phyloP scores from a whole-genome alignment of 2,888 invertebrate genomes.

The Vanessa cardui region DNA sequence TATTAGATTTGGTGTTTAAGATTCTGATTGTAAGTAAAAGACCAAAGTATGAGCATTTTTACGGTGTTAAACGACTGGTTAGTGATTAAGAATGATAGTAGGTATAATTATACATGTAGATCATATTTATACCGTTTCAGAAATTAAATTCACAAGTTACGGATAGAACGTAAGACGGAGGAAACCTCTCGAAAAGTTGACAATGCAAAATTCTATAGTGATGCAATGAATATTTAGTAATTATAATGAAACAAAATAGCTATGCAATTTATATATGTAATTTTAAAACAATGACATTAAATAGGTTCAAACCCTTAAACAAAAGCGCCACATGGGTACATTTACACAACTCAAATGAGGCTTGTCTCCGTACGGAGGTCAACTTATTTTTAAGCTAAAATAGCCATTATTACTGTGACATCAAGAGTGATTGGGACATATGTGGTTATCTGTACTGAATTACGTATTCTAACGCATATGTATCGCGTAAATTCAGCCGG shows the following conservation, averaged over 20 bases:
- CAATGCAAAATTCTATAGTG: not conserved
- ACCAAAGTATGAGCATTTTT: no score
- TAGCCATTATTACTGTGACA: not conserved
- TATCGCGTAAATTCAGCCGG: conserved; percentile 21
- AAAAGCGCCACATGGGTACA: conserved; percentile 20
- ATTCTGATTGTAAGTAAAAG: no score
- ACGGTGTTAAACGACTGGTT: no score
- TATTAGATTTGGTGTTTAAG: no score
- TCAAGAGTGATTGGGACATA: not conserved
- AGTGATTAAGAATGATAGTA: no score
- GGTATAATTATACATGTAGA: no score
- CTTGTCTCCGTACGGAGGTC: conserved; percentile 7
- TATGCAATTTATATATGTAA: not conserved
- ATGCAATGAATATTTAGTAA: not conserved
- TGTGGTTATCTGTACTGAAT: conserved; percentile 7
- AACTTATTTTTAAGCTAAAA: conserved; percentile 8
- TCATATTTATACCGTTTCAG: no score
- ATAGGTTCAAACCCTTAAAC: conserved; percentile 2
- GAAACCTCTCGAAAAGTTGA: no score
- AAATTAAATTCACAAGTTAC: no score
- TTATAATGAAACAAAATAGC: not conserved
- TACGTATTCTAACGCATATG: conserved; percentile 19
- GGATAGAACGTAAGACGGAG: no score
- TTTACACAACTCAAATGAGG: conserved; percentile 26
- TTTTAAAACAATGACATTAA: not conserved